A percentile compares a stretch with the other conserved stretches of the same genome.
phyloP scores from a whole-genome alignment of 2,797 vertebrate genomes.

The Silurus lanzhouensis region DNA sequence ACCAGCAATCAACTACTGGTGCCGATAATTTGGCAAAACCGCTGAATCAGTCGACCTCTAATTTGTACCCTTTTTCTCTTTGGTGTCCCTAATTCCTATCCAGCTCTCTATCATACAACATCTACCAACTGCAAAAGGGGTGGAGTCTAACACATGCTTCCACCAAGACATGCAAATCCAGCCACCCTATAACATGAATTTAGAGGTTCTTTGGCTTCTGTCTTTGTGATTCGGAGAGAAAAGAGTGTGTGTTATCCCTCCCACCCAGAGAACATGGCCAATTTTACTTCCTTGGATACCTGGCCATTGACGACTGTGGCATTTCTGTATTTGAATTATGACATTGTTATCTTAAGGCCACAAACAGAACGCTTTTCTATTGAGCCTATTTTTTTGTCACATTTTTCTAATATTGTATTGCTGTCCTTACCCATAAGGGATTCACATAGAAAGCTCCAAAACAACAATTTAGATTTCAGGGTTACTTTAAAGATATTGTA shows the following conservation, averaged over 20 bases:
- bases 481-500: constrained; percentile 2
- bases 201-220: background rate
- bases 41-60: no score
- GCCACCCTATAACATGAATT: background rate
- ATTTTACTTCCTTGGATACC: background rate
- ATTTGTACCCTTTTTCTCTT: no score
- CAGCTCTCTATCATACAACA: background rate
- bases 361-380: background rate
- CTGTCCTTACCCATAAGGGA: background rate
- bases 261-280: background rate
- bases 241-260: background rate
- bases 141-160: constrained; percentile 4
- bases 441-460: background rate
- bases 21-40: no score
- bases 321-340: background rate
- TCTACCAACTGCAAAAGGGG: background rate
- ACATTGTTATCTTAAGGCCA: background rate
- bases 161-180: background rate
- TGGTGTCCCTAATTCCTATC: background rate
- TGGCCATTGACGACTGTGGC: background rate
- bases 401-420: background rate
- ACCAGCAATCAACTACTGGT: no score
- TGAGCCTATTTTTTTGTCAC: background rate
- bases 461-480: background rate
- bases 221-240: background rate